These are phyloP conservation scores for Falco cherrug DNA, from an alignment of 2,797 vertebrate genomes.

Conservation along the genomic window DNA sequence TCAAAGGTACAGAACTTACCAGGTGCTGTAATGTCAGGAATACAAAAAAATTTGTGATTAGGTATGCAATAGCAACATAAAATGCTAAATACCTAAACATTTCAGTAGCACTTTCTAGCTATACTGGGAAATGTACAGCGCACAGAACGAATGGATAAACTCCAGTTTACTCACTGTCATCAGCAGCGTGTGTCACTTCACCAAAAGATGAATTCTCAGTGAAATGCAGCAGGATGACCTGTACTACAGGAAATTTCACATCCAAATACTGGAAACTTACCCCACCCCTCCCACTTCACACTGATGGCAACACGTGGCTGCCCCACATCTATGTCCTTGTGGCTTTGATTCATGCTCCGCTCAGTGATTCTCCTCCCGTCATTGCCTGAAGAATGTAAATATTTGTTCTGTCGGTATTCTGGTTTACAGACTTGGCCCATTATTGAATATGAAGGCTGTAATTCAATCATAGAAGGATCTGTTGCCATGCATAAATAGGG, in stretches of 20 bases:
- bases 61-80: not conserved
- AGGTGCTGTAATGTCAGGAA: not conserved
- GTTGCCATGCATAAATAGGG: slow-evolving; percentile 27
- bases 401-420: slow-evolving; percentile 75
- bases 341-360: slow-evolving; percentile 66
- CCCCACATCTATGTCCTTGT: slow-evolving; percentile 64
- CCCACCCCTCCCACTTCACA: slow-evolving; percentile 51
- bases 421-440: slow-evolving; percentile 62
- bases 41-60: not conserved
- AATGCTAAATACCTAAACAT: not conserved
- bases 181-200: not conserved
- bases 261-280: slow-evolving; percentile 61
- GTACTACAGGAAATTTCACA: slow-evolving; percentile 45
- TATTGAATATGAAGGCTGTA: slow-evolving; percentile 52
- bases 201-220: not conserved
- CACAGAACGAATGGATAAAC: not conserved
- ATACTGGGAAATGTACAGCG: not conserved
- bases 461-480: slow-evolving; percentile 40
- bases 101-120: not conserved
- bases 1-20: not conserved
- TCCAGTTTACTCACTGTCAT: not conserved
- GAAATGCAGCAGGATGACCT: slow-evolving; percentile 34
- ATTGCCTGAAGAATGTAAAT: slow-evolving; percentile 70
- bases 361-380: slow-evolving; percentile 51
- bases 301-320: slow-evolving; percentile 35